These are phyloP conservation scores for Uria aalge DNA, from an alignment of 2,113 vertebrate species.

Conservation along the genomic window DNA sequence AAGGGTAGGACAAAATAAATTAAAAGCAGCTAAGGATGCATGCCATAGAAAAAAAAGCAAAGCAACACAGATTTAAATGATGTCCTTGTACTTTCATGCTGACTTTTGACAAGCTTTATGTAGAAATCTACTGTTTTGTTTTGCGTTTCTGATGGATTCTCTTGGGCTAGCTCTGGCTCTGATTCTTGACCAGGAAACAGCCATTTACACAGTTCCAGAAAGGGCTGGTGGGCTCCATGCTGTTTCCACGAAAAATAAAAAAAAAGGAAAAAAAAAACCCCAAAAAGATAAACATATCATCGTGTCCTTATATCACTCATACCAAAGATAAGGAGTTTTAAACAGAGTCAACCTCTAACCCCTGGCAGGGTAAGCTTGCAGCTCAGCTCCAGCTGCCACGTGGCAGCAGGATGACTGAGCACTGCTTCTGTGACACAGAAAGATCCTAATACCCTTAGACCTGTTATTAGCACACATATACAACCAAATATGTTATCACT, in stretches of 20 bases:
- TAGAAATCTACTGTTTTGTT: not conserved
- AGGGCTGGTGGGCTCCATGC: rapidly evolving
- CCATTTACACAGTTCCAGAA: not conserved
- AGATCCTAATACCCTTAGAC: not conserved
- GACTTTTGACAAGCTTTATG: not conserved
- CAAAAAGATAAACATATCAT: not conserved
- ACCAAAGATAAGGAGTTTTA: not conserved
- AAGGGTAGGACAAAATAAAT: not conserved
- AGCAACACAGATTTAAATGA: not conserved
- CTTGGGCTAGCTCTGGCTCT: not conserved
- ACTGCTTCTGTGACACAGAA: not conserved
- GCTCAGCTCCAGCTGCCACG: not conserved
- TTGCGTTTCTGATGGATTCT: not conserved
- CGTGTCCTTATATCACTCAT: not conserved
- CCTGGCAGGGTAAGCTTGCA: not conserved
- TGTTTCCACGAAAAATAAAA: not conserved
- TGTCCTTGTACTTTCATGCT: not conserved
- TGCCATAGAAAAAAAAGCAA: not conserved
- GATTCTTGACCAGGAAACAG: not conserved
- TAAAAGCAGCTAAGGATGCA: not conserved
- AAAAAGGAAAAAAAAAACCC: not conserved
- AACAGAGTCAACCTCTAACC: not conserved
- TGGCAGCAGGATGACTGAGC: not conserved
- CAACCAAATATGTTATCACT: not conserved
- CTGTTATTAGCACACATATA: not conserved